Evolutionary conservation across 2,797 vertebrate species (phyloP), one percentile per base, ranked within the genome.

Genomic region (Periophthalmus magnuspinnatus): DNA sequence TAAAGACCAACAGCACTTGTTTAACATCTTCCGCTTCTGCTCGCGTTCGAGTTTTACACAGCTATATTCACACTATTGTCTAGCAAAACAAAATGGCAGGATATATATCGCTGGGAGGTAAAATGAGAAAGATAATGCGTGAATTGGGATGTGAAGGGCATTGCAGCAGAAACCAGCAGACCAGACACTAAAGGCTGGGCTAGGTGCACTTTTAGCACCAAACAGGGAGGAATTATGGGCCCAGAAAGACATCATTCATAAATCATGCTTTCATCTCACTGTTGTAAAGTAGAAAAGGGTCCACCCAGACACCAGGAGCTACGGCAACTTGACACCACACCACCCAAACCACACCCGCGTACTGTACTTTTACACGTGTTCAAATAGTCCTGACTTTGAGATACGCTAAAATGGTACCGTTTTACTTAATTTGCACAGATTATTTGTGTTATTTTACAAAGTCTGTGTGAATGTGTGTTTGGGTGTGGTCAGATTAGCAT

Each of bases 71-170:
- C 22, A 71, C 74, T 50, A 64, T 81, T 78, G 67, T 85, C 75
- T 70, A 62, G 62, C 50, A 32, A 54, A 79, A 65, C 3, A 76
- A 70, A 13, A 61, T 59, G 60, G 62, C 68, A 59, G 47, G 63
- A 72, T 19, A 28, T 19, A 28, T 52, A 71, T 56, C 54, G 52
- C 69, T 41, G 70, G 65, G 71, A 68, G 67, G 62, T 74, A 68
- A 58, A 45, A 34, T 50, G 64, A 45, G 60, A 61, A 69, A 54
- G 62, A 79, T 76, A 76, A 79, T 79, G 74, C 80, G 80, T 81
- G 75, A 85, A 82, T 60, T 73, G 80, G 68, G 67, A 77, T 83
- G 85, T 84, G 85, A 89, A 88, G 84, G 83, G 79, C 81, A 76
- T 50, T 80, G 75, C 74, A 76, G 79, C 74, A 81, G 65, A 70